These are phyloP conservation scores for Manis pentadactyla DNA, from an alignment of 2,797 vertebrate genomes.

Conservation along the genomic window DNA sequence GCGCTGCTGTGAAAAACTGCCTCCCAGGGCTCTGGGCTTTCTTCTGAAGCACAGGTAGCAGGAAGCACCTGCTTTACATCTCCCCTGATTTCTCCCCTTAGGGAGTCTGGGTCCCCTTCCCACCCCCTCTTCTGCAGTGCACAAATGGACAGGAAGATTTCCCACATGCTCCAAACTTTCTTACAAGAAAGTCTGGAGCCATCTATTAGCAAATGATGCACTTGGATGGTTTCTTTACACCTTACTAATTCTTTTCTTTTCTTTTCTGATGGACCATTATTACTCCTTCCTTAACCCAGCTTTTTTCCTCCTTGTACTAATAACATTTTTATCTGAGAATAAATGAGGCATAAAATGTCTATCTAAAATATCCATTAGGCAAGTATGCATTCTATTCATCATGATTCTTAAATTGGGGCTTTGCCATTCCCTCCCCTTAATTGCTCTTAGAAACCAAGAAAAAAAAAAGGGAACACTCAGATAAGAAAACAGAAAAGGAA, in stretches of 20 bases:
- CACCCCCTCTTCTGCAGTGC: not conserved
- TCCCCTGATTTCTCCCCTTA: not conserved
- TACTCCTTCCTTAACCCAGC: slow-evolving; percentile 49
- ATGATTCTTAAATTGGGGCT: slow-evolving; percentile 43
- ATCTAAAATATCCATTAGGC: not conserved
- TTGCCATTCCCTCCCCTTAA: not conserved
- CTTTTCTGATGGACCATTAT: slow-evolving; percentile 63
- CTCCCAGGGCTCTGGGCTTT: not conserved
- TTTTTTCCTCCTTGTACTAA: slow-evolving; percentile 24
- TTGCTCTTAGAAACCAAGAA: slow-evolving; percentile 20
- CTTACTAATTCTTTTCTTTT: not conserved
- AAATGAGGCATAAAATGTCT: not conserved
- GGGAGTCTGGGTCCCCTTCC: not conserved
- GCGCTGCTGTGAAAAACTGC: slow-evolving; percentile 21
- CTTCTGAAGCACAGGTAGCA: slow-evolving; percentile 52
- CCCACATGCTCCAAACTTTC: slow-evolving; percentile 42
- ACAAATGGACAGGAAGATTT: slow-evolving; percentile 55
- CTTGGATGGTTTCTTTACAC: slow-evolving; percentile 17
- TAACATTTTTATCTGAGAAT: slow-evolving; percentile 71
- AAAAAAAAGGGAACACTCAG: not conserved
- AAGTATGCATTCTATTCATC: slow-evolving; percentile 45
- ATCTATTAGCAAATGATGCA: slow-evolving; percentile 70
- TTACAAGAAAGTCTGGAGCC: slow-evolving; percentile 68
- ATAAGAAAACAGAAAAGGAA: not conserved
- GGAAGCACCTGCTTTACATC: slow-evolving; percentile 75